Conservation (phyloP, 2,888 invertebrate genomes). For the Sphaeridia pumilis region DNA sequence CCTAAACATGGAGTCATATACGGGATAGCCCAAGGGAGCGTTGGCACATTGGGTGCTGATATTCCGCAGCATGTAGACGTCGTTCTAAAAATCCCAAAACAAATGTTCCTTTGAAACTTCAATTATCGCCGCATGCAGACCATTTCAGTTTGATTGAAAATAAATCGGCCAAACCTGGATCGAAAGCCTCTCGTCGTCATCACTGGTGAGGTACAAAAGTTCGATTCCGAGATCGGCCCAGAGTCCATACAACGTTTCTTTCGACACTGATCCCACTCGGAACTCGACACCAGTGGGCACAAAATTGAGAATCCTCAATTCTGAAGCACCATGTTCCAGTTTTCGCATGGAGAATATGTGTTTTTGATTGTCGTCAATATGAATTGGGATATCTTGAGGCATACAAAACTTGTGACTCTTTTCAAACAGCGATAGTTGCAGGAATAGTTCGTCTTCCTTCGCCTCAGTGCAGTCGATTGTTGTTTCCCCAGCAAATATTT, state of each 20-base stretch:
- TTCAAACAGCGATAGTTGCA: slow-evolving; percentile 27
- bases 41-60: slow-evolving; percentile 33
- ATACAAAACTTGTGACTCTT: slow-evolving; percentile 27
- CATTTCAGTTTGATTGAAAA: not conserved
- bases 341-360: slow-evolving; percentile 21
- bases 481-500: slow-evolving; percentile 37
- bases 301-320: slow-evolving; percentile 26
- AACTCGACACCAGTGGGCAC: slow-evolving; percentile 28
- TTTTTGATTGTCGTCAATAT: slow-evolving; percentile 15
- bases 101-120: slow-evolving; percentile 1
- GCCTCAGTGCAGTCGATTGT: slow-evolving; percentile 8
- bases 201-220: slow-evolving; percentile 44
- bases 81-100: slow-evolving; percentile 21
- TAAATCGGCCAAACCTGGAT: slow-evolving; percentile 39
- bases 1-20: slow-evolving; percentile 29
- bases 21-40: slow-evolving; percentile 30
- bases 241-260: slow-evolving; percentile 37
- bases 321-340: slow-evolving; percentile 15
- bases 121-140: not conserved
- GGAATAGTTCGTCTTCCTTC: slow-evolving; percentile 26
- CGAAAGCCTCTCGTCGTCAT: slow-evolving; percentile 45
- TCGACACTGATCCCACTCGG: slow-evolving; percentile 23
- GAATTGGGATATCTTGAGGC: slow-evolving; percentile 21
- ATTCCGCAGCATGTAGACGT: slow-evolving; percentile 30
- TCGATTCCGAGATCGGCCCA: slow-evolving; percentile 44